phyloP scores from a whole-genome alignment of 2,797 vertebrate species.

The Phoebastria nigripes region DNA sequence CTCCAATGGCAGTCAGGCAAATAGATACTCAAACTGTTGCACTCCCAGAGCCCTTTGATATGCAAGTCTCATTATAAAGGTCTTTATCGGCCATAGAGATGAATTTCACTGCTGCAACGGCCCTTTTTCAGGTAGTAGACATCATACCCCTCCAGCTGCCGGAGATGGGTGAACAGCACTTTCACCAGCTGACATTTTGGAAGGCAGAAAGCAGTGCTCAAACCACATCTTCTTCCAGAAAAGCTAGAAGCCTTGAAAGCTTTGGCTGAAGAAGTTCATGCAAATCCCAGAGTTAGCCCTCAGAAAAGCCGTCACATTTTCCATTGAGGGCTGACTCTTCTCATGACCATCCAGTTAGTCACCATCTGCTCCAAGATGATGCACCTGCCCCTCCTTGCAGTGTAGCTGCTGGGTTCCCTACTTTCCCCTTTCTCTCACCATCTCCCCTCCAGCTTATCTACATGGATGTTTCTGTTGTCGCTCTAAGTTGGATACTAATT shows the following conservation, averaged over 20 bases:
- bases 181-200: background rate
- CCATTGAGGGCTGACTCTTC: background rate
- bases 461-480: background rate
- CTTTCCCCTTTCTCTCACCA: background rate
- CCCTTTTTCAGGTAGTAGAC: background rate
- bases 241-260: background rate
- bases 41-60: background rate
- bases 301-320: background rate
- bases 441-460: background rate
- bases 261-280: background rate
- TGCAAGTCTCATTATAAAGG: background rate
- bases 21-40: background rate
- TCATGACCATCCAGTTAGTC: background rate
- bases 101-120: background rate
- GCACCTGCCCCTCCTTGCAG: background rate
- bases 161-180: rapidly evolving
- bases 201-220: background rate
- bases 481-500: background rate
- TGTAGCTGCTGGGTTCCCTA: rapidly evolving
- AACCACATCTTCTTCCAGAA: background rate
- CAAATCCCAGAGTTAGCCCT: background rate
- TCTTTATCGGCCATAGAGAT: background rate
- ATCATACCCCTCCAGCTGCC: background rate
- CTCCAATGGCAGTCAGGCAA: background rate
- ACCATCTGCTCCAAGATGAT: background rate